Base-by-base conservation (phyloP, 2,113 vertebrate species). In the Notechis scutatus region DNA sequence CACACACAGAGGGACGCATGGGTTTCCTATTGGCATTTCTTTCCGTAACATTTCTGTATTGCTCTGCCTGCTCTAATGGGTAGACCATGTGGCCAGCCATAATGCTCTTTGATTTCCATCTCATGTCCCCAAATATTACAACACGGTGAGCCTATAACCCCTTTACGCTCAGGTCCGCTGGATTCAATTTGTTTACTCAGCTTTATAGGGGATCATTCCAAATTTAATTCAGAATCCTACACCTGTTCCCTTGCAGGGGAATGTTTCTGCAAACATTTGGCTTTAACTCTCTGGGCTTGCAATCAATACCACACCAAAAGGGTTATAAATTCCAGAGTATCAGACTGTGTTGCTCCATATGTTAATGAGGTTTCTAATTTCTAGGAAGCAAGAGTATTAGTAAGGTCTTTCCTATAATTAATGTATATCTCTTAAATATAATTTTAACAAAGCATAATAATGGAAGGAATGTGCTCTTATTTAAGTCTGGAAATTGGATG, bases 41-140 rank as follows among this genome's bases (percentile, higher is more conserved):
- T 95, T 95, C 96, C 96, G 95, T 96, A 97, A 97, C 95, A 95
- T 97, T 94, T 96, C 96, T 87, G 91, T 95, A 97, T 97, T 97
- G 96, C 96, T 95, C 95, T 95, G 92, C 91, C 92, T 0, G 94
- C 95, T 95, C 96, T 96, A 96, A 96, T 97, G 96, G 97, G 95
- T 95, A 96, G 96, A 97, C 96, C 96, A 96, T 98, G 97, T 97
- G 97, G 94, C 96, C 93, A 96, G 95, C 96, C 96, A 95, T 95
- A 95, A 93, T 91, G 93, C 34, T 56, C 95, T 95, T 97, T 96
- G 96, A 96, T 95, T 97, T 96, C 97, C 96, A 95, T 97, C 96
- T 96, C 95, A 97, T 97, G 96, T 88, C 95, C 94, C 94, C 93
- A 94, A 96, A 87, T 95, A 96, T 94, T 96, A 94, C 93, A 93